These are phyloP conservation scores for Apoda limacodes DNA, from an alignment of 2,888 invertebrate genomes.

Conservation along the genomic window DNA sequence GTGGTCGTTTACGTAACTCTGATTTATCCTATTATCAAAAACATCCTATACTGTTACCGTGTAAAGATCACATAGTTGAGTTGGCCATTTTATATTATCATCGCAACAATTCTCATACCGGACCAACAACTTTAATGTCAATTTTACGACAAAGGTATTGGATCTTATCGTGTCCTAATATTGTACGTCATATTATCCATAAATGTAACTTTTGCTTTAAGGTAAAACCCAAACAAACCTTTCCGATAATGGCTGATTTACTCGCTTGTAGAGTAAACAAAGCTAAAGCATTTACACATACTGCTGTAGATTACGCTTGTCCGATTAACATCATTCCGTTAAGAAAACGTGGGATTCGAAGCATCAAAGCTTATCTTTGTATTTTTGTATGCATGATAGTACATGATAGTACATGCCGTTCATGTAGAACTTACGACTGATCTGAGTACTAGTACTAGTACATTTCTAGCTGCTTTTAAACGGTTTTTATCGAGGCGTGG, in stretches of 20 bases:
- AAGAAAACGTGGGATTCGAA: slow-evolving; percentile 2
- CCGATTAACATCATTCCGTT: too few species aligned
- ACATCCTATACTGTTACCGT: slow-evolving; percentile 3
- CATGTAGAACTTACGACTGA: slow-evolving; percentile 4
- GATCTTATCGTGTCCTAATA: slow-evolving; percentile 6
- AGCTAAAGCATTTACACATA: slow-evolving; percentile 2
- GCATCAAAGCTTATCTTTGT: slow-evolving; percentile 6
- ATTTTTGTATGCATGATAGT: slow-evolving; percentile 8
- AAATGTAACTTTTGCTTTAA: slow-evolving; percentile 7
- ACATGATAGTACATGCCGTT: too few species aligned
- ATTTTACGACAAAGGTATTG: slow-evolving; percentile 8
- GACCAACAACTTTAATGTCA: slow-evolving; percentile 3
- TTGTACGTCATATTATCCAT: slow-evolving; percentile 4
- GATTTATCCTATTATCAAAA: slow-evolving; percentile 2
- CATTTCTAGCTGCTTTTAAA: slow-evolving; percentile 6
- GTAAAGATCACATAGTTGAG: too few species aligned
- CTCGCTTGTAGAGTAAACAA: slow-evolving; percentile 5
- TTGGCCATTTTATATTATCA: too few species aligned
- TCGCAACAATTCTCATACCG: too few species aligned
- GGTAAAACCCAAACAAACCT: slow-evolving; percentile 4
- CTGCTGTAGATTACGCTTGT: too few species aligned
- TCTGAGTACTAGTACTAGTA: slow-evolving; percentile 1
- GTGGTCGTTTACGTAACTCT: slow-evolving; percentile 2
- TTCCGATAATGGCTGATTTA: slow-evolving; percentile 6
- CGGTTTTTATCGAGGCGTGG: slow-evolving; percentile 5